phyloP scores from a whole-genome alignment of 2,888 invertebrate genomes.

The Pristionchus entomophagus region DNA sequence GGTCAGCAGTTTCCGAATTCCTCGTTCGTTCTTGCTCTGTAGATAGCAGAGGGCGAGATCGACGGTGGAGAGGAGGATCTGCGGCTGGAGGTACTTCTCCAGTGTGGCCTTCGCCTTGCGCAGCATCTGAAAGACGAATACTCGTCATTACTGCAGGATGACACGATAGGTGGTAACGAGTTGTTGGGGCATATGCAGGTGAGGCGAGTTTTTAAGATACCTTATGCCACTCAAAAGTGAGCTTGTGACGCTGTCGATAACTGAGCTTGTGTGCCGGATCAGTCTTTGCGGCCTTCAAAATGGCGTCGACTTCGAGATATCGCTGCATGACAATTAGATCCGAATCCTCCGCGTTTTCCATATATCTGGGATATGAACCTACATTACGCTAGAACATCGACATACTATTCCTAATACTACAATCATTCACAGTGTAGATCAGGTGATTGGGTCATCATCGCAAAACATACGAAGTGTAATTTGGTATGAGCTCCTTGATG shows the following conservation, averaged over 20 bases:
- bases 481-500: background rate
- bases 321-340: background rate
- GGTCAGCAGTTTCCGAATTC: background rate
- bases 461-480: background rate
- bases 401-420: background rate
- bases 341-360: background rate
- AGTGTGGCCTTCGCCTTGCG: background rate
- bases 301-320: background rate
- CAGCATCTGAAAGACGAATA: too few species aligned
- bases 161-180: too few species aligned
- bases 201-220: too few species aligned
- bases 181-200: too few species aligned
- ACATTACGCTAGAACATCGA: background rate
- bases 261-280: background rate
- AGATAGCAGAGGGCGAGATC: background rate
- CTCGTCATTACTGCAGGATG: too few species aligned
- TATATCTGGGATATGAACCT: background rate
- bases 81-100: constrained; percentile 4
- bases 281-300: background rate
- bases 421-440: background rate
- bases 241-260: background rate
- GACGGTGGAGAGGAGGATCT: constrained; percentile 17
- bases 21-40: background rate
- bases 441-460: too few species aligned
- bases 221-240: background rate